phyloP scores from a whole-genome alignment of 2,888 invertebrate genomes.

The Papilio gigon region DNA sequence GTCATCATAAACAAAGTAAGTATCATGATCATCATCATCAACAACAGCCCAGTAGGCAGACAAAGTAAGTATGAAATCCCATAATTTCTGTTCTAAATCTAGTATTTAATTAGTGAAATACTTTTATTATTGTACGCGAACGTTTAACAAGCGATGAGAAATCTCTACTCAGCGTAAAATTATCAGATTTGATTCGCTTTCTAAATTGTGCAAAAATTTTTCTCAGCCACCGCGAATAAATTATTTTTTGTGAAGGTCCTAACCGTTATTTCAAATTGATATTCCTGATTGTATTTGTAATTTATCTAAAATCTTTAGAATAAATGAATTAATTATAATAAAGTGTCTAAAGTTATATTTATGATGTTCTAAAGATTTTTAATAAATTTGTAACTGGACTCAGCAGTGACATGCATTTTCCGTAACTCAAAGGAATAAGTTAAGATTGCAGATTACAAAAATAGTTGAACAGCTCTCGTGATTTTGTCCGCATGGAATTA shows the following conservation, averaged over 20 bases:
- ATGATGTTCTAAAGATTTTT: neutral
- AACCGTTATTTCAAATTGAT: slow-evolving; percentile 24
- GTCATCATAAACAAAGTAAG: too few species aligned
- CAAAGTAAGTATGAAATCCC: too few species aligned
- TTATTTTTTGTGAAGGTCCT: slow-evolving; percentile 30
- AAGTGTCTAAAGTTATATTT: neutral
- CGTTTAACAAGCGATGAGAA: slow-evolving; percentile 14
- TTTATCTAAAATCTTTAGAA: slow-evolving; percentile 12
- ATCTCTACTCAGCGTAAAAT: slow-evolving; percentile 20
- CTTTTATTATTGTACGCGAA: neutral
- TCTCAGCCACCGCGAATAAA: slow-evolving; percentile 29
- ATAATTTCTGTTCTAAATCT: neutral
- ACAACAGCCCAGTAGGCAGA: too few species aligned
- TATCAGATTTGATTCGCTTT: slow-evolving; percentile 34
- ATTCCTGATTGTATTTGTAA: slow-evolving; percentile 18
- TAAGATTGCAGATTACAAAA: too few species aligned
- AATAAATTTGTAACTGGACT: too few species aligned
- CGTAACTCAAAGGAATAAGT: too few species aligned
- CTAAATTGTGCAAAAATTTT: slow-evolving; percentile 28
- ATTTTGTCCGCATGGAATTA: too few species aligned
- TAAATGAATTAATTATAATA: slow-evolving; percentile 4
- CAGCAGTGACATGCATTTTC: too few species aligned
- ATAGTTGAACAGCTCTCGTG: too few species aligned
- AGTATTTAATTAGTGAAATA: neutral
- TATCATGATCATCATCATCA: too few species aligned